Conservation (phyloP, 2,888 invertebrate genomes). For the Oxystoma pomonae region DNA sequence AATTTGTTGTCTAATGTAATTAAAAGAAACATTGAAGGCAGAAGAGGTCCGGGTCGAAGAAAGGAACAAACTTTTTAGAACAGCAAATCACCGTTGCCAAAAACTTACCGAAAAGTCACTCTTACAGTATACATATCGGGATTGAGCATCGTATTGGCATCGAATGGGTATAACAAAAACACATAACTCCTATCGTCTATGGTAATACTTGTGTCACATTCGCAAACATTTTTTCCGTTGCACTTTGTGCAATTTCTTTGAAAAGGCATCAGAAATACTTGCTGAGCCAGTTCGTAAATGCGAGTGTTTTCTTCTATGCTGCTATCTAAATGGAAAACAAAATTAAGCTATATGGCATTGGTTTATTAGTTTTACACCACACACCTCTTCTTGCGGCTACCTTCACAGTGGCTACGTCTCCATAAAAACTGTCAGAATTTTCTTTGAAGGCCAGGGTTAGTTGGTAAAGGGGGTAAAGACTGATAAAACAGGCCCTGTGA, state of each 20-base stretch:
- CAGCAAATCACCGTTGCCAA: no score
- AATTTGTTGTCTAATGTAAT: no score
- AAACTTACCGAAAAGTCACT: constrained; percentile 65
- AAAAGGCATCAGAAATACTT: constrained; percentile 66
- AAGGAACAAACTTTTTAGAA: no score
- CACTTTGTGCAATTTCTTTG: constrained; percentile 44
- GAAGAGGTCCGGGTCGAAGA: no score
- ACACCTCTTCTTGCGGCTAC: constrained; percentile 74
- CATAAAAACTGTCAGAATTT: constrained; percentile 91
- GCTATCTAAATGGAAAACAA: constrained; percentile 67
- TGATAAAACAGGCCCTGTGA: constrained; percentile 80
- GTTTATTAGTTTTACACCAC: no score
- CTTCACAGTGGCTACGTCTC: constrained; percentile 87
- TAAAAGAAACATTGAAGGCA: no score
- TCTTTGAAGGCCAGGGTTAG: constrained; percentile 86
- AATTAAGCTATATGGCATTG: no score
- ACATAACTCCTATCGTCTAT: constrained; percentile 85
- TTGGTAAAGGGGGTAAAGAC: constrained; percentile 81
- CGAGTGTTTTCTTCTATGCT: constrained; percentile 79
- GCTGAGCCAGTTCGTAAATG: constrained; percentile 83
- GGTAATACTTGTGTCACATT: constrained; percentile 50
- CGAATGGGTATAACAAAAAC: constrained; percentile 78
- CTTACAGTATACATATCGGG: constrained; percentile 75
- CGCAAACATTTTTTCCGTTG: constrained; percentile 42
- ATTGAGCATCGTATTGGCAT: constrained; percentile 65